Conservation (phyloP, 1,140 invertebrate genomes). For the Bombus superbus region DNA sequence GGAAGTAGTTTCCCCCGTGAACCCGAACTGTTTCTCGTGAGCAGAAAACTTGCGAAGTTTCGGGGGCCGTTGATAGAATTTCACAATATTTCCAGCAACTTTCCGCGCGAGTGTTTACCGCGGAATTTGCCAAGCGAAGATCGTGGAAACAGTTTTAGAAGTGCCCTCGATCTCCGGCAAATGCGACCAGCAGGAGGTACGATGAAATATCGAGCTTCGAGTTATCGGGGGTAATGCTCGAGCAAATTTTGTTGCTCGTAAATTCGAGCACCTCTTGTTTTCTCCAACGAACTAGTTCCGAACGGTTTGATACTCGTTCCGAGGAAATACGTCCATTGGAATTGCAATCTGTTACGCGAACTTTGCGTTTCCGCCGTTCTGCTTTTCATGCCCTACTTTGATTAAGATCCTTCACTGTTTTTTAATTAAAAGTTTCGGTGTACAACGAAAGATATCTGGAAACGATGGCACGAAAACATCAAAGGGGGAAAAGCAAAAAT, state of each 20-base stretch:
- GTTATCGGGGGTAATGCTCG: no score
- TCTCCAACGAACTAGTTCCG: background rate
- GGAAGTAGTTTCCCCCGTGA: background rate
- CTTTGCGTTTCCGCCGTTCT: background rate
- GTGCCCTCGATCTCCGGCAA: background rate
- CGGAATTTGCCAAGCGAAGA: background rate
- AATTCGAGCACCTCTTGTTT: background rate
- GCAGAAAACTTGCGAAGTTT: background rate
- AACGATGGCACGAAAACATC: background rate
- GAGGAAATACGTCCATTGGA: background rate
- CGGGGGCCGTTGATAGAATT: background rate
- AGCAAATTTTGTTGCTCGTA: background rate
- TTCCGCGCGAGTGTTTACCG: background rate
- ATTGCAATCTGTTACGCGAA: slow-evolving; percentile 6
- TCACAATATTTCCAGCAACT: slow-evolving; percentile 18
- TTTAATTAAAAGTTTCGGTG: background rate
- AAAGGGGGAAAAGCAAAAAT: background rate
- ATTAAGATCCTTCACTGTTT: background rate
- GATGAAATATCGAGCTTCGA: background rate
- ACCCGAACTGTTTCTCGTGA: background rate
- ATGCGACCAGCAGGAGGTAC: no score
- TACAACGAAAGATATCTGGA: background rate
- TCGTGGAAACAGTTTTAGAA: slow-evolving; percentile 17
- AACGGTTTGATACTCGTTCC: background rate
- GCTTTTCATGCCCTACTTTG: background rate